A percentile compares a stretch with the other conserved stretches of the same genome.
Evolutionary conservation across 35 echinoderm and acorn worm species (phyloP).

Genomic region (Apostichopus californicus): DNA sequence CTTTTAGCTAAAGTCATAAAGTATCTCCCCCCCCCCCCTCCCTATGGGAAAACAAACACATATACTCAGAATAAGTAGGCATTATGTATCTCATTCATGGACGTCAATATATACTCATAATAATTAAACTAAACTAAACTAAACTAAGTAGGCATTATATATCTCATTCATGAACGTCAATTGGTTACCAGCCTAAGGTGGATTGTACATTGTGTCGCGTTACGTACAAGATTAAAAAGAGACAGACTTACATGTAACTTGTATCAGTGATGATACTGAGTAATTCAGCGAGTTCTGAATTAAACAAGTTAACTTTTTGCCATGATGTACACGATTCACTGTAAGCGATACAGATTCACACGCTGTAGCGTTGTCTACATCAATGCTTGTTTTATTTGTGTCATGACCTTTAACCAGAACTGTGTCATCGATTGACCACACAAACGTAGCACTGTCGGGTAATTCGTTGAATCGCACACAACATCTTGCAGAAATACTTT

Average conservation of each 20-base stretch:
- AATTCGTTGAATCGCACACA: neutral
- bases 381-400: neutral
- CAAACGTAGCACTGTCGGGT: neutral
- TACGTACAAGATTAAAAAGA: neutral
- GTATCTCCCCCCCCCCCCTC: no score
- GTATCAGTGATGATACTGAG: neutral
- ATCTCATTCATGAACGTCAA: neutral
- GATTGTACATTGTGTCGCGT: neutral
- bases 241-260: neutral
- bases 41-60: no score
- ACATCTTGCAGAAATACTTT: neutral
- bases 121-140: no score
- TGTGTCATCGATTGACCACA: neutral
- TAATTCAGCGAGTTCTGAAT: neutral
- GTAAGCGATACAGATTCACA: neutral
- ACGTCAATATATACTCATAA: no score
- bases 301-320: neutral
- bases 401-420: neutral
- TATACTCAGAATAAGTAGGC: no score
- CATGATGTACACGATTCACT: neutral
- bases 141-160: neutral
- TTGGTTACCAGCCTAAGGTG: neutral
- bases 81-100: no score
- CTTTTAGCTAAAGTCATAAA: no score
- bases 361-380: neutral